A percentile compares a stretch with the other conserved stretches of the same genome.
These are phyloP conservation scores for Medauroidea extradentata DNA, from an alignment of 1,140 invertebrate species.

Conservation along the genomic window DNA sequence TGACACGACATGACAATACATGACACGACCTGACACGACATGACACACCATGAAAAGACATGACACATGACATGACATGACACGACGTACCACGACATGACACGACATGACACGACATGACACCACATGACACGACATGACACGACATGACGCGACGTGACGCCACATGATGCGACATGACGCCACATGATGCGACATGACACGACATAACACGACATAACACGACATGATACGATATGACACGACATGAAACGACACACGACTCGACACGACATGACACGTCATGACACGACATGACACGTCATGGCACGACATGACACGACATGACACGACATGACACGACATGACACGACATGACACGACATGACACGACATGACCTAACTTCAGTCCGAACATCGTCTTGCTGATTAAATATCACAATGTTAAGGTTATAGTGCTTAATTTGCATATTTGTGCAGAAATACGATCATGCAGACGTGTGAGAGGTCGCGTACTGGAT, in stretches of 20 bases:
- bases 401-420: too few relatives aligned
- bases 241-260: too few relatives aligned
- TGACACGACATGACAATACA: too few relatives aligned
- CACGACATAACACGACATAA: slow-evolving; percentile 38
- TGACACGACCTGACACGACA: too few relatives aligned
- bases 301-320: slow-evolving; percentile 32
- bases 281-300: too few relatives aligned
- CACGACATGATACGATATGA: slow-evolving; percentile 28
- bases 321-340: slow-evolving; percentile 31
- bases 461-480: too few relatives aligned
- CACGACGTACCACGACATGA: slow-evolving; percentile 28
- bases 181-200: slow-evolving; percentile 37
- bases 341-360: slow-evolving; percentile 27
- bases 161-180: slow-evolving; percentile 37
- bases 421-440: too few relatives aligned
- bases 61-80: slow-evolving; percentile 29
- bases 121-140: slow-evolving; percentile 28
- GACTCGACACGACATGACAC: too few relatives aligned
- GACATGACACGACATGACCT: slow-evolving; percentile 32
- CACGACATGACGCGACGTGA: slow-evolving; percentile 33
- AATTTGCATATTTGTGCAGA: too few relatives aligned
- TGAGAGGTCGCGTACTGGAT: too few relatives aligned
- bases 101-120: slow-evolving; percentile 32
- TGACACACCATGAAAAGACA: slow-evolving; percentile 24
- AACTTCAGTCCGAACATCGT: too few relatives aligned